phyloP scores from a whole-genome alignment of 2,888 invertebrate genomes.

The Coremacera marginata region DNA sequence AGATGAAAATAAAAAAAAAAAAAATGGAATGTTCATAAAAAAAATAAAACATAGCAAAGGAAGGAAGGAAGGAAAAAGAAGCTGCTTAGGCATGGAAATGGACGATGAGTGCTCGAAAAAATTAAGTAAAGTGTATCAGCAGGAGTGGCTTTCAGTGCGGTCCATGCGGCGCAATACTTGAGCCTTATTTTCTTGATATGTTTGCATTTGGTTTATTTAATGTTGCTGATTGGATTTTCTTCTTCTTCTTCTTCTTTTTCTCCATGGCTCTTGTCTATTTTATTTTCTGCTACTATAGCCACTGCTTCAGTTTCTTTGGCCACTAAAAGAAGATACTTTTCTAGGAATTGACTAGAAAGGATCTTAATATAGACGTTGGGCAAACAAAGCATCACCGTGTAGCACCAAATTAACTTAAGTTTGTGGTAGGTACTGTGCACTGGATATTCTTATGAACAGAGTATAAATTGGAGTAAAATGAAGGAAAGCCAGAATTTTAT shows the following conservation, averaged over 20 bases:
- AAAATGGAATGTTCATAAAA: neutral
- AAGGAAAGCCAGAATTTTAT: too few species aligned
- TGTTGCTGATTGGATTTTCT: conserved; percentile 22
- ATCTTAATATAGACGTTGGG: neutral
- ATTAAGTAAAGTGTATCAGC: conserved; percentile 17
- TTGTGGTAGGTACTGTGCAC: too few species aligned
- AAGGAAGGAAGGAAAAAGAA: neutral
- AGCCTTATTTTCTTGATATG: conserved; percentile 17
- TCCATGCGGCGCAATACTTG: neutral
- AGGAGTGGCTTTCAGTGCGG: neutral
- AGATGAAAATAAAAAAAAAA: neutral
- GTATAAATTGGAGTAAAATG: too few species aligned
- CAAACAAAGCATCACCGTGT: neutral
- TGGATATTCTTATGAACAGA: too few species aligned
- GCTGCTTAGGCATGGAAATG: neutral
- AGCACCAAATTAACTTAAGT: too few species aligned
- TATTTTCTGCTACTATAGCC: neutral
- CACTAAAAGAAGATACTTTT: neutral
- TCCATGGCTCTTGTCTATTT: neutral
- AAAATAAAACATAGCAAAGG: neutral
- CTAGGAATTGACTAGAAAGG: neutral
- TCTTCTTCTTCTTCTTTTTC: neutral
- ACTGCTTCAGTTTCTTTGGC: neutral
- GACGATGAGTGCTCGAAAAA: conserved; percentile 20
- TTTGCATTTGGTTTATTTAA: conserved; percentile 28